Base-by-base conservation (phyloP, 1,140 invertebrate genomes). In the Lycorma delicatula region DNA sequence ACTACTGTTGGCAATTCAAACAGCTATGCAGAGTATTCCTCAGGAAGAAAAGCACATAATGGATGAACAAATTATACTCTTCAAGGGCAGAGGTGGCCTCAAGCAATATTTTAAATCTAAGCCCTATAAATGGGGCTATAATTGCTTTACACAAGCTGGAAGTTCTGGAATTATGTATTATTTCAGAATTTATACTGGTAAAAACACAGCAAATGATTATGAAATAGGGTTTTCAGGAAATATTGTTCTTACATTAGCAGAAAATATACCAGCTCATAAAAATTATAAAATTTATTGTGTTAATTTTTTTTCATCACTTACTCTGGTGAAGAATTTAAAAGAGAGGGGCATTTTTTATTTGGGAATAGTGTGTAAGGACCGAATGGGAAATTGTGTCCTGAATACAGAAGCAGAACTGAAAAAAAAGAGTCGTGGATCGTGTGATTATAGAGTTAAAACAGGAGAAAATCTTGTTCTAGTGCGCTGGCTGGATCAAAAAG, bases 51-150 rank as follows among this genome's bases (percentile, higher is more conserved):
- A 20, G 16, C 47, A 31, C 26, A 36, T 52, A 16, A 49, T 63
- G 25, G 60, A 65, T 56, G 62, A 66, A 58, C 59, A 60, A 22
- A 55, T 63, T 23, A 60, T 66, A 20, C 61, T 62, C 11, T 66
- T 64, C 58, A 66, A 65, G 49, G 62, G 63, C 16, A 27, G 56
- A 29, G 31, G 41, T 51, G 5, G 6, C 23, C 26, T 59, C 20
- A 66, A 66, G 52, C 63, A 66, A 48, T 66, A 72, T 56, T 62
- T 70, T 28, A 63, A 62, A n/a, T 58, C 57, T 38, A 71, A 72
- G 54, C 71, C 71, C n/a, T 64, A 67, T 53, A 72, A 71, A 52
- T 65, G 63, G 60, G 60, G 63, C 13, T 57, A 64, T 29, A 65
- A 65, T 56, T 49, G 64, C 53, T 65, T 60, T 48, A 41, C 41